Conservation (phyloP, 2,113 vertebrate genomes). For the Atlantisia rogersi region DNA sequence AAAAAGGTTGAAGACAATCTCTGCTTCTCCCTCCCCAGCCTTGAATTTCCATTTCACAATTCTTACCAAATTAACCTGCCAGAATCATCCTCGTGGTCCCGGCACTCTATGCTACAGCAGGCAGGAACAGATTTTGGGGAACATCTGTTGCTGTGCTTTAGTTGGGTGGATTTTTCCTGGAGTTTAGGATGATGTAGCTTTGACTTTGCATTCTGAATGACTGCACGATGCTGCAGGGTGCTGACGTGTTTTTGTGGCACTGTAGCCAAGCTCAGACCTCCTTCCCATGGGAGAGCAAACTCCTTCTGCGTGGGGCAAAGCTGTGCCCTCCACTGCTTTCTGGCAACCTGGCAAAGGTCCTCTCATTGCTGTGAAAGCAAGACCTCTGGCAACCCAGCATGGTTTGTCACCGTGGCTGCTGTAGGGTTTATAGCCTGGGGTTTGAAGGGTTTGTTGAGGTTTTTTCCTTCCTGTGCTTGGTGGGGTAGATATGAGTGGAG, state of each 20-base stretch:
- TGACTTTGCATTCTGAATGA: neutral
- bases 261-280: neutral
- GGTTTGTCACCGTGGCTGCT: neutral
- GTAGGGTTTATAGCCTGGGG: neutral
- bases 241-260: neutral
- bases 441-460: neutral
- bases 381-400: neutral
- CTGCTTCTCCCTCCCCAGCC: neutral
- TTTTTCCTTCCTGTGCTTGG: neutral
- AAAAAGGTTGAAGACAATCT: neutral
- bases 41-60: neutral
- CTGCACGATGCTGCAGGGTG: neutral
- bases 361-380: neutral
- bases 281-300: neutral
- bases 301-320: neutral
- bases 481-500: neutral
- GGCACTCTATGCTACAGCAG: neutral
- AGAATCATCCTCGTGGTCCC: neutral
- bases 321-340: neutral
- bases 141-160: neutral
- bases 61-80: neutral
- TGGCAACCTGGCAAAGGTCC: neutral
- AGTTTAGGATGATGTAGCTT: neutral
- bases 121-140: neutral
- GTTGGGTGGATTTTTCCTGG: neutral